Evolutionary conservation across 2,797 vertebrate genomes (phyloP).

Genomic region (Molossus alvarezi): DNA sequence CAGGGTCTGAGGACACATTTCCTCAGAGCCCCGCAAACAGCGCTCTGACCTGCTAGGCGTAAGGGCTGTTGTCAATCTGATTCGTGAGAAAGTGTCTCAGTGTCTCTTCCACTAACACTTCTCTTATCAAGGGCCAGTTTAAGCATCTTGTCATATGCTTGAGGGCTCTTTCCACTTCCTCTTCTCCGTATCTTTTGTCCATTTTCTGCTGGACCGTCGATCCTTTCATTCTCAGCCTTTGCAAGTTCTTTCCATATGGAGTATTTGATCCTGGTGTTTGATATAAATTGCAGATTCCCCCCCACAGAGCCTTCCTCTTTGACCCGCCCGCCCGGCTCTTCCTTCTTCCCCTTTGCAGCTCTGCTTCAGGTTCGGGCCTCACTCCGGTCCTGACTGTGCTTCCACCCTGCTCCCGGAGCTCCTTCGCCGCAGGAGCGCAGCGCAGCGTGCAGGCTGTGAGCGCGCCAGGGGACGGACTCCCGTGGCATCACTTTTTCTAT

Average conservation of each 20-base stretch:
- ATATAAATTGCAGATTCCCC: not conserved
- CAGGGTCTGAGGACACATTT: not conserved
- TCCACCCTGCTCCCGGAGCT: not conserved
- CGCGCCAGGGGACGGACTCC: accelerated
- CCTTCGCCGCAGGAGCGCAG: not conserved
- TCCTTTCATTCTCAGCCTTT: not conserved
- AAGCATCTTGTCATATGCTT: conserved; percentile 35
- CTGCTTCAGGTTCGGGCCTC: not conserved
- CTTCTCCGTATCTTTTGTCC: not conserved
- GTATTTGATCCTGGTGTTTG: not conserved
- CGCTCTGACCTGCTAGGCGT: not conserved
- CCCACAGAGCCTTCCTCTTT: not conserved
- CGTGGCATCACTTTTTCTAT: not conserved
- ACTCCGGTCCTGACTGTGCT: not conserved
- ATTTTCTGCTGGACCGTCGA: not conserved
- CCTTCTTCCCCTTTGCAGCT: too few species aligned
- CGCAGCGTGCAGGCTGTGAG: not conserved
- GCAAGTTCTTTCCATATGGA: not conserved
- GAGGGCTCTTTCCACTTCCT: not conserved
- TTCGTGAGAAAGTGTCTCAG: not conserved
- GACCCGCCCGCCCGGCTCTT: not conserved
- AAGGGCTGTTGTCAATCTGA: not conserved
- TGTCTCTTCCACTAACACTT: not conserved
- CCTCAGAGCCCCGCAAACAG: not conserved
- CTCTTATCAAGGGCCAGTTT: not conserved